A percentile compares a stretch with the other conserved stretches of the same genome.
Evolutionary conservation across 1,140 invertebrate genomes (phyloP).

Genomic region (Leptopilina boulardi): DNA sequence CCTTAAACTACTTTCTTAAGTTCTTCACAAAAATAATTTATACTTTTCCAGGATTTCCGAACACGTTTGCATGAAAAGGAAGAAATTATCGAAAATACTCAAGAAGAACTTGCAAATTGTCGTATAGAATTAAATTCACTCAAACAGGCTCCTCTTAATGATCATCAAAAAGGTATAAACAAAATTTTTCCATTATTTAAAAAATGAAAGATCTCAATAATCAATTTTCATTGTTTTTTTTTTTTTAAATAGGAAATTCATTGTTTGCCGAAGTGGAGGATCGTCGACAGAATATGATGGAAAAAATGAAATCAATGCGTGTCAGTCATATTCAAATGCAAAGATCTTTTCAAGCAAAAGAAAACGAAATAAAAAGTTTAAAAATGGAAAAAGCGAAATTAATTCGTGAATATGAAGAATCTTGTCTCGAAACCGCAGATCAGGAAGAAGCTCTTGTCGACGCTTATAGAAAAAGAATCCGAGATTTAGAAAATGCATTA

Average conservation of each 20-base stretch:
- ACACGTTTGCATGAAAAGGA: constrained; percentile 51
- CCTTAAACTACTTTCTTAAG: too few species aligned
- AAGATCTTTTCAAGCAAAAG: constrained; percentile 64
- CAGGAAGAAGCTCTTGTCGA: constrained; percentile 57
- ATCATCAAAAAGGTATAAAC: constrained; percentile 60
- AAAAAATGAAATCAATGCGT: constrained; percentile 69
- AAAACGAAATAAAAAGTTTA: constrained; percentile 70
- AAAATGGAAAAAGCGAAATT: constrained; percentile 69
- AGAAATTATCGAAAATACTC: constrained; percentile 51
- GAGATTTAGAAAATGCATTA: constrained; percentile 61
- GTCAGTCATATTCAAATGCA: constrained; percentile 72
- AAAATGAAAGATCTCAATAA: not conserved
- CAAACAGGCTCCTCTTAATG: constrained; percentile 53
- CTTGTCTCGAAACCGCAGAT: constrained; percentile 49
- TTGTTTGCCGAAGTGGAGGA: constrained; percentile 78
- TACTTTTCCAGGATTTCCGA: constrained; percentile 49
- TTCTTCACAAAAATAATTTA: too few species aligned
- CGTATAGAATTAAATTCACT: constrained; percentile 57
- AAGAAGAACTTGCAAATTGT: constrained; percentile 56
- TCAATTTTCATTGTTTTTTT: not conserved
- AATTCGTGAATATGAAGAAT: constrained; percentile 57
- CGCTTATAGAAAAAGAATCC: constrained; percentile 60
- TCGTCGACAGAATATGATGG: constrained; percentile 70
- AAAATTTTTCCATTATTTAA: constrained; percentile 29
- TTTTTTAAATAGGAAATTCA: constrained; percentile 71